These are phyloP conservation scores for Acromyrmex heyeri DNA, from an alignment of 1,140 invertebrate genomes.

Conservation along the genomic window DNA sequence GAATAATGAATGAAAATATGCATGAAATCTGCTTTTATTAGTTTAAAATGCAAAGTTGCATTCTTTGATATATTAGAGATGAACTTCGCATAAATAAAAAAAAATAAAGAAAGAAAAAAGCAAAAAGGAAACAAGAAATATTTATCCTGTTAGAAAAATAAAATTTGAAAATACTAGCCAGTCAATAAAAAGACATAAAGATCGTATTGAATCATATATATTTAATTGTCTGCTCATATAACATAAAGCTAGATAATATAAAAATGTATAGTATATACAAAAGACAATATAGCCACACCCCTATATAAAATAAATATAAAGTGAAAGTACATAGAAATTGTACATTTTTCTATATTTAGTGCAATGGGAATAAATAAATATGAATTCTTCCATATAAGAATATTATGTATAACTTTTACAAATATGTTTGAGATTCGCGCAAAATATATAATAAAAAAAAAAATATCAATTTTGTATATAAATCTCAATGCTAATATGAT, in stretches of 20 bases:
- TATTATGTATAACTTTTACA: conserved; percentile 13
- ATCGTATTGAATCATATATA: not conserved
- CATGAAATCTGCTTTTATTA: not conserved
- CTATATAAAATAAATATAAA: conserved; percentile 33
- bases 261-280: conserved; percentile 19
- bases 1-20: not conserved
- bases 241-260: conserved; percentile 29
- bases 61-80: not conserved
- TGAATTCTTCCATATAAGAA: not conserved
- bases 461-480: not conserved
- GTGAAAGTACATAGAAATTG: conserved; percentile 8
- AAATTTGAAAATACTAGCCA: not conserved
- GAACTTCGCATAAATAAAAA: too few relatives aligned
- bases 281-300: not conserved
- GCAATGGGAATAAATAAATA: not conserved
- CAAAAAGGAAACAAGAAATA: not conserved
- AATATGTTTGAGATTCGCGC: conserved; percentile 16
- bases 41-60: too few relatives aligned
- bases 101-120: too few relatives aligned
- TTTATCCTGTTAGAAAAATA: not conserved
- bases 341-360: conserved; percentile 26
- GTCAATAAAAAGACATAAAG: not conserved
- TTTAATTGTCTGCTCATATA: conserved; percentile 16
- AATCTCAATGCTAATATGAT: not conserved
- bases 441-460: conserved; percentile 1